These are phyloP conservation scores for Phasianus colchicus DNA, from an alignment of 2,113 vertebrate species.

Conservation along the genomic window DNA sequence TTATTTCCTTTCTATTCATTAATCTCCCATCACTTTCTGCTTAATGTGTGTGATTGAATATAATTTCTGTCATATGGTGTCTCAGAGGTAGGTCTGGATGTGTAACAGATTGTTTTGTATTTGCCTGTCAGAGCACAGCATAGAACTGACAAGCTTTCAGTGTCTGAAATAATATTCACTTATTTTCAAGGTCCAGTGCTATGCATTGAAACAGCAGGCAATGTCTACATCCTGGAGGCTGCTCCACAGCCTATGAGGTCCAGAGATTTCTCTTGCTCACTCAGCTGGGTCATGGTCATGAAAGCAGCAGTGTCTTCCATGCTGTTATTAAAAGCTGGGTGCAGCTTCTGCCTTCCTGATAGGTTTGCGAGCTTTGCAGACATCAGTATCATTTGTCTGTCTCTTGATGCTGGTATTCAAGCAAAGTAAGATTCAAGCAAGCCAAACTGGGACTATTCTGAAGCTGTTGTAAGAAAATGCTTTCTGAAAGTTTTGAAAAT, in stretches of 20 bases:
- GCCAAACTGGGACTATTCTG: not conserved
- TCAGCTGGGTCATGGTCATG: not conserved
- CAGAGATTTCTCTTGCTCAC: not conserved
- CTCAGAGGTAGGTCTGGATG: not conserved
- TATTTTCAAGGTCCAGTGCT: not conserved
- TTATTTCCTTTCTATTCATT: not conserved
- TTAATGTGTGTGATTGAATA: not conserved
- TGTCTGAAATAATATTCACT: not conserved
- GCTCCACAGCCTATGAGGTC: accelerated
- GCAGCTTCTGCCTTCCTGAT: not conserved
- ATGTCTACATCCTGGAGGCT: not conserved
- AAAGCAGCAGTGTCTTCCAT: not conserved
- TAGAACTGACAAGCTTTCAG: not conserved
- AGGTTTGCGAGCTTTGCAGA: not conserved
- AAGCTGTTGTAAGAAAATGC: not conserved
- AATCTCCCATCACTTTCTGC: not conserved
- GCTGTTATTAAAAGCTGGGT: not conserved
- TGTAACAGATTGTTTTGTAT: not conserved
- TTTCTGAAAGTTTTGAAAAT: not conserved
- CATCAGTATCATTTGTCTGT: not conserved
- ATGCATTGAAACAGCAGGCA: not conserved
- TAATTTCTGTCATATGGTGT: not conserved
- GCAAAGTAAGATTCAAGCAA: not conserved
- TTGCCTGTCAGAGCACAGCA: not conserved
- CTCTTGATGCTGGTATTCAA: not conserved